Percentiles rank a stretch among this genome's conserved stretches.
These are phyloP conservation scores for Hyposoter didymator DNA, from an alignment of 2,888 invertebrate species.

Conservation along the genomic window DNA sequence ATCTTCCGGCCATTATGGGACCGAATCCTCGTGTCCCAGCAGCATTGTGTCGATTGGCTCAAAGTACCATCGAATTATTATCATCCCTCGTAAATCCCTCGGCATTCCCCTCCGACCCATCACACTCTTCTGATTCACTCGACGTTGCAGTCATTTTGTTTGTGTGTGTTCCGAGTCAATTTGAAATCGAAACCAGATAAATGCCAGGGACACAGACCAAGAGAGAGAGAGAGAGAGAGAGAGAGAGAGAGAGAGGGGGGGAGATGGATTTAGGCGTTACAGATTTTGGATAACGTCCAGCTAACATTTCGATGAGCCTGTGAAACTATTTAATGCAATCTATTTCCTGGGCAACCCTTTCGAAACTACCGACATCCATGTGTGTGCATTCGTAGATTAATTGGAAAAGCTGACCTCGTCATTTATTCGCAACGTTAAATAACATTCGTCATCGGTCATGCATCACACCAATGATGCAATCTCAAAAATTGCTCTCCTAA, in stretches of 20 bases:
- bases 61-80: slow-evolving; percentile 66
- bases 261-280: slow-evolving; percentile 31
- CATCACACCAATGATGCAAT: slow-evolving; percentile 48
- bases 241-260: slow-evolving; percentile 10
- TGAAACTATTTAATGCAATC: slow-evolving; percentile 61
- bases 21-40: slow-evolving; percentile 59
- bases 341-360: not conserved
- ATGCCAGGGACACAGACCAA: slow-evolving; percentile 7
- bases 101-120: slow-evolving; percentile 11
- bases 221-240: slow-evolving; percentile 17
- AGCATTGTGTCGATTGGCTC: slow-evolving; percentile 66
- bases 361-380: slow-evolving; percentile 6
- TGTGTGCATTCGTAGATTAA: slow-evolving; percentile 63
- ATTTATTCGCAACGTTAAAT: slow-evolving; percentile 76
- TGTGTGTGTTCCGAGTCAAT: slow-evolving; percentile 57
- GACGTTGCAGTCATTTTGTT: slow-evolving; percentile 19
- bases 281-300: slow-evolving; percentile 66
- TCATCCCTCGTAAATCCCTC: slow-evolving; percentile 65
- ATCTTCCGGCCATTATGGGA: slow-evolving; percentile 66
- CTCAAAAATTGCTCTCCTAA: slow-evolving; percentile 16
- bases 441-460: slow-evolving; percentile 66
- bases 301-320: slow-evolving; percentile 62
- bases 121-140: slow-evolving; percentile 49
- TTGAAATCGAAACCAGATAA: slow-evolving; percentile 63
- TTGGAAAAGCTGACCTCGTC: slow-evolving; percentile 78